Evolutionary conservation across 2,113 vertebrate genomes (phyloP).

Genomic region (Pedionomus torquatus): DNA sequence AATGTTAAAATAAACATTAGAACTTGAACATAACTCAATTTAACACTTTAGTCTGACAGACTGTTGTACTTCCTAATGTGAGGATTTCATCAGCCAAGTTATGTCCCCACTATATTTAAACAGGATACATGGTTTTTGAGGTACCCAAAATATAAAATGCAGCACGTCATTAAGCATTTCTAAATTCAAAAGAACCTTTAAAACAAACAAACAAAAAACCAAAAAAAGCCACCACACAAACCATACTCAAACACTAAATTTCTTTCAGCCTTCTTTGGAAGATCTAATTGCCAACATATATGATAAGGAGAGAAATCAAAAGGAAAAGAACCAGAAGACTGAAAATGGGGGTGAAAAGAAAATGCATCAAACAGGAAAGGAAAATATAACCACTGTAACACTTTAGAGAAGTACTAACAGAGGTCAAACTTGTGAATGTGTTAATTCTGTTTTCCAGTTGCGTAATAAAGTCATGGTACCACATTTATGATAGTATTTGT

Average conservation of each 20-base stretch:
- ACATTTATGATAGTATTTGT: not conserved
- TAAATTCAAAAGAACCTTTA: not conserved
- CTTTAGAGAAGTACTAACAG: not conserved
- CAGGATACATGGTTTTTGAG: not conserved
- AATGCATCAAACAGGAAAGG: not conserved
- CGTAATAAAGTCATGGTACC: not conserved
- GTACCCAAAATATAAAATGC: not conserved
- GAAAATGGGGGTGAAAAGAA: not conserved
- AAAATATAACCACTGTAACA: not conserved
- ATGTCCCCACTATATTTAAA: not conserved
- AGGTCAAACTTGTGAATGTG: not conserved
- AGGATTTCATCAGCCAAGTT: not conserved
- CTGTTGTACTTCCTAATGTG: not conserved
- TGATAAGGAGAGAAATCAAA: not conserved
- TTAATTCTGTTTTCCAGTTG: not conserved
- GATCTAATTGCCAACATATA: not conserved
- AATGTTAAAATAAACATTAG: not conserved
- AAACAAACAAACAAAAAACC: not conserved
- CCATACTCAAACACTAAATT: not conserved
- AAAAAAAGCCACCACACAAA: accelerated
- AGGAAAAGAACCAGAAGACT: not conserved
- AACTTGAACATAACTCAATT: not conserved
- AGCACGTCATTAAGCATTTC: not conserved
- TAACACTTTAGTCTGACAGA: not conserved
- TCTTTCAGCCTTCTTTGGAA: not conserved